Evolutionary conservation across 2,113 vertebrate genomes (phyloP).

Genomic region (Calyptomena viridis): DNA sequence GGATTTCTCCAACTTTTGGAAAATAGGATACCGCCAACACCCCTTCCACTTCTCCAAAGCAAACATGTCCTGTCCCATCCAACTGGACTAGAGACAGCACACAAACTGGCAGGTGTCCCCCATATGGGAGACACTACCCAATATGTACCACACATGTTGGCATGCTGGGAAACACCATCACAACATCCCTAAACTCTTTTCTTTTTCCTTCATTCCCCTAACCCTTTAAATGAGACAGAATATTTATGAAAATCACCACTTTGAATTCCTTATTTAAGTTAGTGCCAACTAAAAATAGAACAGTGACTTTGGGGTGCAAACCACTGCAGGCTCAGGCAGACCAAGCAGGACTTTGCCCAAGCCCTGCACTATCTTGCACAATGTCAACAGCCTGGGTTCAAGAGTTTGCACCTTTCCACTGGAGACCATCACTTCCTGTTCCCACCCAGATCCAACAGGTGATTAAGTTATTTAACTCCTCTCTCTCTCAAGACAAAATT

Average conservation of each 20-base stretch:
- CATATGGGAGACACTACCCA: neutral
- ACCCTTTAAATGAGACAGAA: neutral
- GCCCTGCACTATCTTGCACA: neutral
- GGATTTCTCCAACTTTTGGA: neutral
- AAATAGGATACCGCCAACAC: accelerated
- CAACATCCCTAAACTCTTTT: neutral
- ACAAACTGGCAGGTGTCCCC: neutral
- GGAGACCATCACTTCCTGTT: neutral
- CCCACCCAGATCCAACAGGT: neutral
- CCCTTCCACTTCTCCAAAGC: neutral
- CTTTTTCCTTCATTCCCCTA: neutral
- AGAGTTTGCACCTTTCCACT: neutral
- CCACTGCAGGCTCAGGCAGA: neutral
- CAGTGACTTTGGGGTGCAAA: neutral
- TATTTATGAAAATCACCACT: neutral
- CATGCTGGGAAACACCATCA: accelerated
- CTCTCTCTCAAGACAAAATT: neutral
- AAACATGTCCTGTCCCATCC: accelerated
- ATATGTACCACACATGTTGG: accelerated
- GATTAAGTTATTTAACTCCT: neutral
- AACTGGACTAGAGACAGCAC: neutral
- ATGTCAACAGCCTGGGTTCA: neutral
- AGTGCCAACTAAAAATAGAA: neutral
- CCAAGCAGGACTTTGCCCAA: neutral
- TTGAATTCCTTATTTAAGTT: neutral